These are phyloP conservation scores for Napeogenes inachia DNA, from an alignment of 2,888 invertebrate species.

Conservation along the genomic window DNA sequence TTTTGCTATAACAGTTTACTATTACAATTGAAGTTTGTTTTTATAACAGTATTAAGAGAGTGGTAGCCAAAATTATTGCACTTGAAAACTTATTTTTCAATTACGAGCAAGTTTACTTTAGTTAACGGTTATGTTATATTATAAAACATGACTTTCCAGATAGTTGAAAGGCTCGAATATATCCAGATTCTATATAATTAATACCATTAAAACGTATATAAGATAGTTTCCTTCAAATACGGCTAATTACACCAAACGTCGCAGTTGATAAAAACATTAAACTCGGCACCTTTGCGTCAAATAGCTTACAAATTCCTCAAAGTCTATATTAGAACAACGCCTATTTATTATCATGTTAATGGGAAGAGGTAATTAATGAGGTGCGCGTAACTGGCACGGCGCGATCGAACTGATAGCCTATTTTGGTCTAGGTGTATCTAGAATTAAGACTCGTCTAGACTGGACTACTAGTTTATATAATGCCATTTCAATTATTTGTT, in stretches of 20 bases:
- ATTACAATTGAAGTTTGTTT: too few species aligned
- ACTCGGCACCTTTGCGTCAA: neutral
- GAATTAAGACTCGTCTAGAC: slow-evolving; percentile 19
- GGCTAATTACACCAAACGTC: neutral
- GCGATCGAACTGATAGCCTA: slow-evolving; percentile 58
- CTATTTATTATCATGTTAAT: slow-evolving; percentile 59
- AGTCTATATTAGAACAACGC: slow-evolving; percentile 44
- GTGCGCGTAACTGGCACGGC: slow-evolving; percentile 48
- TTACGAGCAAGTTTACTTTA: too few species aligned
- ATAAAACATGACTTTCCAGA: too few species aligned
- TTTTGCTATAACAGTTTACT: too few species aligned
- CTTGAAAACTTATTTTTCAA: too few species aligned
- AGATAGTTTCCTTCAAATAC: too few species aligned
- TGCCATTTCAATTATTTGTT: neutral
- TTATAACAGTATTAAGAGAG: too few species aligned
- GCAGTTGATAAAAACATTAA: neutral
- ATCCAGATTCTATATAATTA: too few species aligned
- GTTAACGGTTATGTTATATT: too few species aligned
- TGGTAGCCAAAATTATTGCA: too few species aligned
- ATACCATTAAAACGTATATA: too few species aligned
- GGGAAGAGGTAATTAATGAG: slow-evolving; percentile 60
- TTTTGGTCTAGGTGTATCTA: slow-evolving; percentile 33
- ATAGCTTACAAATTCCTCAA: slow-evolving; percentile 15
- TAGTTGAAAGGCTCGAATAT: too few species aligned
- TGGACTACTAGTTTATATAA: slow-evolving; percentile 6